phyloP scores from a whole-genome alignment of 2,113 vertebrate genomes.

The Nycticebus coucang region DNA sequence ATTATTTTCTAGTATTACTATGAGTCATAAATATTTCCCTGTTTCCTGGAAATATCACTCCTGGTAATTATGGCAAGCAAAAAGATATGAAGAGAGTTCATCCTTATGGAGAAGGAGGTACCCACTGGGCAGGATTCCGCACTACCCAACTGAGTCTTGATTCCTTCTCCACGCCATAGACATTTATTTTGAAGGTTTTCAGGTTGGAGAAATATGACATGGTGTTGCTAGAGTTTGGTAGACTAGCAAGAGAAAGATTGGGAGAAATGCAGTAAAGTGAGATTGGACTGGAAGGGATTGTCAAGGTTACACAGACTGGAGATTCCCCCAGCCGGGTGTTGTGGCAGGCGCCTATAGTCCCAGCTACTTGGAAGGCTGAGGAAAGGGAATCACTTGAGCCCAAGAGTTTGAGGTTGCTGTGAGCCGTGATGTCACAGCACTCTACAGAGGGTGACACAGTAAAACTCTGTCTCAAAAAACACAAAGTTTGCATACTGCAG shows the following conservation, averaged over 20 bases:
- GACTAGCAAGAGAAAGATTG: background rate
- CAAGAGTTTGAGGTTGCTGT: too few species aligned
- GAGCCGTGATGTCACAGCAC: too few species aligned
- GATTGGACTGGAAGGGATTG: background rate
- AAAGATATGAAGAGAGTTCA: background rate
- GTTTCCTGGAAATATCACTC: background rate
- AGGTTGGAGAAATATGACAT: background rate
- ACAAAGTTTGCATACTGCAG: background rate
- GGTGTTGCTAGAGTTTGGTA: background rate
- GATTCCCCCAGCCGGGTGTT: too few species aligned
- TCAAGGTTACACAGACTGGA: background rate
- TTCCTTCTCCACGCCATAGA: background rate
- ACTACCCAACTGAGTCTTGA: background rate
- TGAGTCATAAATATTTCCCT: constrained; percentile 28
- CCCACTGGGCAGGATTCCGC: background rate
- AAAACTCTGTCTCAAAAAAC: too few species aligned
- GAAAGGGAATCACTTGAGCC: too few species aligned
- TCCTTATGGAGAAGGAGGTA: background rate
- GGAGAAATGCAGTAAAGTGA: background rate
- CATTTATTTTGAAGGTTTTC: background rate
- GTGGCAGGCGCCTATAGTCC: too few species aligned
- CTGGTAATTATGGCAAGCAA: background rate
- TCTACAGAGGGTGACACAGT: too few species aligned
- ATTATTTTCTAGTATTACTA: background rate
- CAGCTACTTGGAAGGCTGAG: too few species aligned